Evolutionary conservation across 2,888 invertebrate genomes (phyloP), one percentile per base, ranked within the genome.

Genomic region (Muschampia plurimacula): DNA sequence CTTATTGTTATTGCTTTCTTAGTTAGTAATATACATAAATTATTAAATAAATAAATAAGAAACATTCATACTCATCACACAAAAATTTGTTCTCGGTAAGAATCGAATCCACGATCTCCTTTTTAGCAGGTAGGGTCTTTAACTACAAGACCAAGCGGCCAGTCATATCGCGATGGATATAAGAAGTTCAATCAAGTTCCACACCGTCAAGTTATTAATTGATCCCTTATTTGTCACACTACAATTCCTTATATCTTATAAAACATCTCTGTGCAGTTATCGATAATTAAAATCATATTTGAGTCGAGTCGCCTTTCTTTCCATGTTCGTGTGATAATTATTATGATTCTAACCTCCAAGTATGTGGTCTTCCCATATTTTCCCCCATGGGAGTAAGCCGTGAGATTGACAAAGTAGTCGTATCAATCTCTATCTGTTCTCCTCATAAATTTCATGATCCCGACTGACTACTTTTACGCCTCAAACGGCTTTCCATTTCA

Each of bases 361-460:
- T 57, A 39, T 57, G 64, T 64, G 44, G 65, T 65, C 64, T 71
- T 57, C 60, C 46, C 65, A 66, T 71, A 55, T 65, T 70, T 59
- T 39, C 60, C 22, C 65, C 52, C 65, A 59, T 66, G 70, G 65
- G 70, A 71, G 55, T 49, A 0, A n/a, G 41, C 70, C 46, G 70
- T 65, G 69, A 70, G 64, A 64, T 59, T 65, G 59, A 70, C 55
- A 46, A 65, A 65, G 70, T 70, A 65, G 36, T 22, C 32, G 15
- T 65, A 70, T 70, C 44, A 65, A 65, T 70, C 63, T 69, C 46
- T 65, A 70, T 70, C 41, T 57, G 9, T 49, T 46, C 46, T 32
- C 64, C 62, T 72, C 71, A 72, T 72, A 67, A 66, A 72, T 67
- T 70, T 67, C 72, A 72, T 67, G 52, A 72, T 72, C 71, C 60